phyloP scores from a whole-genome alignment of 2,888 invertebrate species.

The Scrobipalpa costella region DNA sequence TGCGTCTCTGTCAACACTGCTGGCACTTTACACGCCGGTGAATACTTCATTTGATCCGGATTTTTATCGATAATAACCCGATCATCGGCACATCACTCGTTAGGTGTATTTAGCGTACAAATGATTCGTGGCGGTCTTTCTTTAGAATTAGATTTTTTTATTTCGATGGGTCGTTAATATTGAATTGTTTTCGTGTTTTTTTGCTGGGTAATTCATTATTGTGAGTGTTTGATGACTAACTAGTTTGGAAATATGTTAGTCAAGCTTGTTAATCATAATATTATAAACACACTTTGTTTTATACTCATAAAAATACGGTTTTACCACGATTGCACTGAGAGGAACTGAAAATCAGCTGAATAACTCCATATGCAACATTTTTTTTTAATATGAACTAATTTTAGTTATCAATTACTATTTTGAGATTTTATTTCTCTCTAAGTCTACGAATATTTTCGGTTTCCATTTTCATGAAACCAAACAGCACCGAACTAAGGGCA shows the following conservation, averaged over 20 bases:
- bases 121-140: conserved; percentile 58
- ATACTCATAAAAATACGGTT: too few species aligned
- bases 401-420: too few species aligned
- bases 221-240: conserved; percentile 29
- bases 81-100: conserved; percentile 76
- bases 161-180: conserved; percentile 45
- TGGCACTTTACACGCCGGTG: conserved; percentile 67
- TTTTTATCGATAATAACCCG: conserved; percentile 78
- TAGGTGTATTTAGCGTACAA: conserved; percentile 76
- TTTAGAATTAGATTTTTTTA: conserved; percentile 36
- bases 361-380: too few species aligned
- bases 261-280: background rate
- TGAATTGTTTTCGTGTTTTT: conserved; percentile 32
- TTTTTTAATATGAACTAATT: too few species aligned
- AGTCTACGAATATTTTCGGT: too few species aligned
- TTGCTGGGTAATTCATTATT: conserved; percentile 30
- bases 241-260: background rate
- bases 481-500: too few species aligned
- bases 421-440: too few species aligned
- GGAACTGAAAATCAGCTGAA: too few species aligned
- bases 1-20: conserved; percentile 79
- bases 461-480: too few species aligned
- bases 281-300: too few species aligned
- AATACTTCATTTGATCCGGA: conserved; percentile 81
- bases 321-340: too few species aligned